A percentile compares a stretch with the other conserved stretches of the same genome.
These are phyloP conservation scores for Meloidogyne hapla DNA, from an alignment of 1,140 invertebrate genomes.

Conservation along the genomic window DNA sequence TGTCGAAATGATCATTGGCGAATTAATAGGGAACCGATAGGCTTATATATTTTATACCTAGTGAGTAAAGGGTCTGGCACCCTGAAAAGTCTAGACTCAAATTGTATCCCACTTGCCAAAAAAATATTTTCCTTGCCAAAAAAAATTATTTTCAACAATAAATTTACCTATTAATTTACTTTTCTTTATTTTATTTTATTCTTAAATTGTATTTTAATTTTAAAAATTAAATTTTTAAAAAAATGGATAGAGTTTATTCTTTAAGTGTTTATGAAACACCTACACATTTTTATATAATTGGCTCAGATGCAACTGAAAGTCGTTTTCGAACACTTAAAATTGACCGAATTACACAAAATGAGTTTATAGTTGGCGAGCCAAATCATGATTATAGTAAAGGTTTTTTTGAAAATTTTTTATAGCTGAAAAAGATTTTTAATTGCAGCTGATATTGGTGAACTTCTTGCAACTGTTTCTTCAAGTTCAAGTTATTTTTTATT, in stretches of 20 bases:
- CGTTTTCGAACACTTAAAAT: constrained; percentile 58
- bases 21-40: no score
- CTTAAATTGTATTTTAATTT: not conserved
- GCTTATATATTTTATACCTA: no score
- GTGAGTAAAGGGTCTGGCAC: no score
- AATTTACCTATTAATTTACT: no score
- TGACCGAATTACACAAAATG: constrained; percentile 50
- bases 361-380: constrained; percentile 56
- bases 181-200: no score
- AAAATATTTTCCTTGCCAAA: no score
- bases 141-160: no score
- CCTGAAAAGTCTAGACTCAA: no score
- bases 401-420: not conserved
- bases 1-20: no score
- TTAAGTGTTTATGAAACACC: constrained; percentile 58
- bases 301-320: constrained; percentile 52
- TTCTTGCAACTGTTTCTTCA: constrained; percentile 58
- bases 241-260: constrained; percentile 21
- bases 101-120: no score
- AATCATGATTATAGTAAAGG: constrained; percentile 53
- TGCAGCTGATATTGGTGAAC: constrained; percentile 52
- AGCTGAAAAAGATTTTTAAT: not conserved
- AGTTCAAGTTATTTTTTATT: constrained; percentile 50
- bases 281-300: constrained; percentile 60
- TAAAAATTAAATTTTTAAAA: not conserved